Evolutionary conservation across 2,888 invertebrate species (phyloP), one percentile per base, ranked within the genome.

Genomic region (Lamellibrachia satsuma): DNA sequence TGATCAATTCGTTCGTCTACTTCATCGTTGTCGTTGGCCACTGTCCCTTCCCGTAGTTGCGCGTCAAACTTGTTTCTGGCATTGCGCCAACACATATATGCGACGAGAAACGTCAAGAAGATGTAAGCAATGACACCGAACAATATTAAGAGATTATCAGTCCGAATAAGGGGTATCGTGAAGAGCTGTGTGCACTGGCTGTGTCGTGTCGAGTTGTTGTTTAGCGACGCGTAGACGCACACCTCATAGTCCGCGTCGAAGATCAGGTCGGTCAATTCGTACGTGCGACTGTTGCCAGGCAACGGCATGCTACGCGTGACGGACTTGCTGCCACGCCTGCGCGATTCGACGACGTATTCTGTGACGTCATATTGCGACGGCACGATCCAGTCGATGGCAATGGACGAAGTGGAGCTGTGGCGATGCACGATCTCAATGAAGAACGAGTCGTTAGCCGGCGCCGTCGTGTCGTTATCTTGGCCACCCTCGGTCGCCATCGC

Each of bases 261-360:
- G 75, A 75, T 15, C 15, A 75, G 75, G 75, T 75, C 75, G 75
- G 75, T 75, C 75, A 75, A 15, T 15, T 75, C 75, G 75, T 75
- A 75, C 75, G 75, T 75, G 75, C 75, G 75, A 75, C 75, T 75
- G 75, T 75, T 22, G 75, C 75, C 75, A 75, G 75, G 75, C 75
- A 75, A 75, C 75, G 75, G 75, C 75, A 75, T 22, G 75, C 75
- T 75, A 22, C 75, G 75, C 75, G 75, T 75, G 75, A 75, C 2
- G 22, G 75, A 11, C 22, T 75, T 75, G 22, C 75, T 75, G 75
- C 75, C 75, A n/a, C 75, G 22, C 75, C 22, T 75, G 75, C 75
- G 75, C 15, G 75, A 22, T n/a, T 75, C 75, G 75, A 75, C 75
- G 22, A 75, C 75, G 75, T 75, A 75, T 75, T 75, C 75, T 15